Conservation (phyloP, 2,888 invertebrate species). For the Hybos culiciformis region DNA sequence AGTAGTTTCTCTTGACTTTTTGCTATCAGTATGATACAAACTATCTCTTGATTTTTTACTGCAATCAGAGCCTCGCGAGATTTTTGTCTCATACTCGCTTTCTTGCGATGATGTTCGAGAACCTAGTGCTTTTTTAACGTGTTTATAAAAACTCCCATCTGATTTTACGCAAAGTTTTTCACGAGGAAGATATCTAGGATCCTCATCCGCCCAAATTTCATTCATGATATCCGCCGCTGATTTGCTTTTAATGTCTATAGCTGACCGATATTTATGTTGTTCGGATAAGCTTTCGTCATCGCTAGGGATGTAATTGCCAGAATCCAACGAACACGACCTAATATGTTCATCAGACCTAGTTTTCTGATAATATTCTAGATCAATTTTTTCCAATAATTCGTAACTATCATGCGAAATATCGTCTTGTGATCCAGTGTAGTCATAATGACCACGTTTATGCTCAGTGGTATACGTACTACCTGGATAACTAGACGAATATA, state of each 20-base stretch:
- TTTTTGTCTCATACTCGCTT: conserved; percentile 53
- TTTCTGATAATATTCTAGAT: conserved; percentile 30
- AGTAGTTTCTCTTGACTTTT: conserved; percentile 48
- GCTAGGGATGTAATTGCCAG: conserved; percentile 62
- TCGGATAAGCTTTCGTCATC: conserved; percentile 52
- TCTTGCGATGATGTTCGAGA: conserved; percentile 57
- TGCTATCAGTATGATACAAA: conserved; percentile 50
- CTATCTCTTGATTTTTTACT: conserved; percentile 51
- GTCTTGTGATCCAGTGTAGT: conserved; percentile 57
- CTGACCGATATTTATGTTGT: conserved; percentile 43
- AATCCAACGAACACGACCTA: conserved; percentile 61
- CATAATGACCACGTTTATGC: conserved; percentile 33
- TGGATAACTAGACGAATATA: conserved; percentile 77
- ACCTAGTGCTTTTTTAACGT: conserved; percentile 47
- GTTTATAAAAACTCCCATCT: conserved; percentile 58
- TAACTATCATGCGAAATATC: conserved; percentile 81
- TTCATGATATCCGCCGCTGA: conserved; percentile 55
- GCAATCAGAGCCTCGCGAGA: conserved; percentile 50
- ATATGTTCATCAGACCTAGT: conserved; percentile 38
- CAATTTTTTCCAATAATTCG: conserved; percentile 67
- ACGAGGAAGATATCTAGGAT: conserved; percentile 57
- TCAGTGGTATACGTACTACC: conserved; percentile 54
- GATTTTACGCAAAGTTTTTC: conserved; percentile 59
- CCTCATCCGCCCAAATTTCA: conserved; percentile 65
- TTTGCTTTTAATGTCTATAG: conserved; percentile 47